Evolutionary conservation across 2,797 vertebrate species (phyloP), one percentile per base, ranked within the genome.

Genomic region (Chiroxiphia lanceolata): DNA sequence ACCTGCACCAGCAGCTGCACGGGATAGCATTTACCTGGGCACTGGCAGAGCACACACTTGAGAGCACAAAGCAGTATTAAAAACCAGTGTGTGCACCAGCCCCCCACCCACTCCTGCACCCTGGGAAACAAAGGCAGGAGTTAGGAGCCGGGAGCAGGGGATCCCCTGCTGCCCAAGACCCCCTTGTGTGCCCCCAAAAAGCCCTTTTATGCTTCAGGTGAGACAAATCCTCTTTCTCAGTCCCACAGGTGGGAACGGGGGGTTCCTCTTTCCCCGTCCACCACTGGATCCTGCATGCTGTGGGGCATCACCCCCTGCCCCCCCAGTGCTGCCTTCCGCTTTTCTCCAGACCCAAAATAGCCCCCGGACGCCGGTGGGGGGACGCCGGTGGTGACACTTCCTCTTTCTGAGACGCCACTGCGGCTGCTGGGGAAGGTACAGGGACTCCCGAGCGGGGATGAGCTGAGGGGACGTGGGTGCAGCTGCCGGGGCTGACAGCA

Each of bases 271-370:
- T 96, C 82, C 86, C 68, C 1, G 0, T 23, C 38, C 42, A 10
- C 40, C 10, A 0, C 44, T 33, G 2, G 15, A 26, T 63, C 74
- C 54, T 33, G 54, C 7, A 9, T 65, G 92, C 83, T 47, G 36
- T 8, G 21, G 68, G 85, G 54, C 80, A 87, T 81, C 10, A 1
- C 63, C 33, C 1, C 1, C 26, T 9, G 31, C 11, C 9, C 13
- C 6, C 23, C 50, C 21, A 4, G 34, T 67, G 74, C 89, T 89
- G 76, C 84, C 93, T 93, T 95, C 95, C 10, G 19, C 90, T 96
- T 96, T 92, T 42, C 92, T 87, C 77, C 36, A 56, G 59, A 84
- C 87, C 87, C 81, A 68, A 82, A 94, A 89, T 87, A 95, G 13
- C 64, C 92, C 83, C 36, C 3, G 5, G 65, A 23, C 10, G 6